phyloP scores from a whole-genome alignment of 1,140 invertebrate species.

The Carposina sasakii region DNA sequence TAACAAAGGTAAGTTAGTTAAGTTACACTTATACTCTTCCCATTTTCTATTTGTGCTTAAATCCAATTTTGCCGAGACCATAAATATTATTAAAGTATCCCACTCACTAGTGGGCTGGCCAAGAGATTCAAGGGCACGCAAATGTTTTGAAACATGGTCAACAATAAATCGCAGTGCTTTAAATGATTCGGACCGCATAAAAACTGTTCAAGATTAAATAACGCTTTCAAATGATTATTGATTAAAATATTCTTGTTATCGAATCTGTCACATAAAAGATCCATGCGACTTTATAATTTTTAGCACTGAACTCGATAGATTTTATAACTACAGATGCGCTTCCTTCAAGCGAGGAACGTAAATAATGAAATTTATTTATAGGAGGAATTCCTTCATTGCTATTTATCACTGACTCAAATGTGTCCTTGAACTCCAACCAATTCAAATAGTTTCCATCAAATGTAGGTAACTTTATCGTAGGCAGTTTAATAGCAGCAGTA shows the following conservation, averaged over 20 bases:
- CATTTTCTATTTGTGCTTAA: not conserved
- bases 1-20: not conserved
- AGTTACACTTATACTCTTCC: not conserved
- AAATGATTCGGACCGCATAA: not conserved
- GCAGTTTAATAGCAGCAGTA: no score
- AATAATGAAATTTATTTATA: conserved; percentile 18
- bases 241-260: conserved; percentile 13
- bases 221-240: conserved; percentile 9
- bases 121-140: not conserved
- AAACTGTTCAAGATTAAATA: not conserved
- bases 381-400: conserved; percentile 19
- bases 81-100: not conserved
- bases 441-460: conserved; percentile 32
- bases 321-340: conserved; percentile 7
- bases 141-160: not conserved
- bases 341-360: conserved; percentile 1
- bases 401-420: conserved; percentile 36
- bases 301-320: conserved; percentile 5
- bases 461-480: no score
- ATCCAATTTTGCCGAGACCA: not conserved
- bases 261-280: conserved; percentile 11
- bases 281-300: conserved; percentile 13
- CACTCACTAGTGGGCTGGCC: conserved; percentile 1
- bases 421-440: conserved; percentile 37
- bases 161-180: not conserved